phyloP scores from a whole-genome alignment of 2,797 vertebrate genomes.

The Lagodon rhomboides region DNA sequence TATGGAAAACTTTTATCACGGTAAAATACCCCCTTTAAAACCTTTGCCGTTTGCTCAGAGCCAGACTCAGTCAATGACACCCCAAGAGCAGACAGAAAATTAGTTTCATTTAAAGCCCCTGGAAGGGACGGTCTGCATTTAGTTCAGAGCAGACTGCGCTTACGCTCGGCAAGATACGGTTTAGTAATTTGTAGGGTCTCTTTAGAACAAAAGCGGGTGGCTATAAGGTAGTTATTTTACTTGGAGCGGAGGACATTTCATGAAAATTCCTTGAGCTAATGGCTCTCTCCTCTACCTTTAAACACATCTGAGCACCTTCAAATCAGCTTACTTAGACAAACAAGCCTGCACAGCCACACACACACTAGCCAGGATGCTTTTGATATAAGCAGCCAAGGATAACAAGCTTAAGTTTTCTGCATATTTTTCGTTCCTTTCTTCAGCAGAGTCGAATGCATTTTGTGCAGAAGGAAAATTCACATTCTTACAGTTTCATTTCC shows the following conservation, averaged over 20 bases:
- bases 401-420: conserved; percentile 9
- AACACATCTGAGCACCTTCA: conserved; percentile 22
- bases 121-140: conserved; percentile 50
- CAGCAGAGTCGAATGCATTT: background rate
- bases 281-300: conserved; percentile 30
- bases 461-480: background rate
- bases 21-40: conserved; percentile 27
- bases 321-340: background rate
- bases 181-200: conserved; percentile 56
- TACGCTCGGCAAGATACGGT: conserved; percentile 34
- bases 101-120: conserved; percentile 40
- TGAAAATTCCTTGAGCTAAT: conserved; percentile 33
- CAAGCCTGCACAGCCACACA: background rate
- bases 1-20: conserved; percentile 24
- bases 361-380: conserved; percentile 7
- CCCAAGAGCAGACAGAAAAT: conserved; percentile 58
- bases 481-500: background rate
- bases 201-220: conserved; percentile 39
- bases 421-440: background rate
- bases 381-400: conserved; percentile 5
- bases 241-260: conserved; percentile 24
- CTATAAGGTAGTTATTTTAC: conserved; percentile 52
- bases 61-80: conserved; percentile 54
- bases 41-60: conserved; percentile 40
- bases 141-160: conserved; percentile 46